Percentiles rank a stretch among this genome's conserved stretches.
Conservation (phyloP, 1,140 invertebrate genomes). For the Ceratina calcarata region DNA sequence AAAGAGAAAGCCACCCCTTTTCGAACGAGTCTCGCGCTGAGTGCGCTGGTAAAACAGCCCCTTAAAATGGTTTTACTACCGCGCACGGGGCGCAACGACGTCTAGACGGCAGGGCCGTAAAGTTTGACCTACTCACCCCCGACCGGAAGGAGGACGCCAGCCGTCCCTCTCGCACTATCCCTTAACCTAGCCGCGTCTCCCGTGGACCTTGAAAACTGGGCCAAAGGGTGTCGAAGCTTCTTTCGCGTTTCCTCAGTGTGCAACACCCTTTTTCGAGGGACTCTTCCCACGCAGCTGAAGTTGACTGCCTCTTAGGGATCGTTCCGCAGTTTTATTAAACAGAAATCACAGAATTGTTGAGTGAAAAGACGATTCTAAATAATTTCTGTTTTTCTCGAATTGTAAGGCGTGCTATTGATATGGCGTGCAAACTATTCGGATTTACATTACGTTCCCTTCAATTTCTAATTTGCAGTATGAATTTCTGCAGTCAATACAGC, state of each 20-base stretch:
- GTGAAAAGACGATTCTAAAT: no score
- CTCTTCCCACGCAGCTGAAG: no score
- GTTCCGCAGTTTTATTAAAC: neutral
- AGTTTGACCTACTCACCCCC: conserved; percentile 80
- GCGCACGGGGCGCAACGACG: conserved; percentile 78
- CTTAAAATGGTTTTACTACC: conserved; percentile 80
- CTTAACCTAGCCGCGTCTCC: conserved; percentile 49
- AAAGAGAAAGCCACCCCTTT: conserved; percentile 41
- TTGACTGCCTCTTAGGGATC: neutral
- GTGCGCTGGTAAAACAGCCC: conserved; percentile 79
- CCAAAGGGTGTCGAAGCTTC: conserved; percentile 31
- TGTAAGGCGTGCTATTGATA: no score
- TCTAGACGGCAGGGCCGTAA: conserved; percentile 79
- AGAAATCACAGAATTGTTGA: no score
- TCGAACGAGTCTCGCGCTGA: conserved; percentile 66
- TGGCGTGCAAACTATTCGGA: no score
- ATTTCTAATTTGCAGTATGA: neutral
- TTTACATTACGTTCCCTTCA: no score
- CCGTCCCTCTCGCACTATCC: conserved; percentile 33
- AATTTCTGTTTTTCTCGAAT: no score
- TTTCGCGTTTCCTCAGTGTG: neutral
- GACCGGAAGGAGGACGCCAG: conserved; percentile 49
- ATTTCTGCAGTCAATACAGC: neutral
- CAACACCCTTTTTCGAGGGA: neutral
- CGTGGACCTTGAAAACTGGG: conserved; percentile 60